Conservation (phyloP, 2,113 vertebrate species). For the Platycercus adscitus region DNA sequence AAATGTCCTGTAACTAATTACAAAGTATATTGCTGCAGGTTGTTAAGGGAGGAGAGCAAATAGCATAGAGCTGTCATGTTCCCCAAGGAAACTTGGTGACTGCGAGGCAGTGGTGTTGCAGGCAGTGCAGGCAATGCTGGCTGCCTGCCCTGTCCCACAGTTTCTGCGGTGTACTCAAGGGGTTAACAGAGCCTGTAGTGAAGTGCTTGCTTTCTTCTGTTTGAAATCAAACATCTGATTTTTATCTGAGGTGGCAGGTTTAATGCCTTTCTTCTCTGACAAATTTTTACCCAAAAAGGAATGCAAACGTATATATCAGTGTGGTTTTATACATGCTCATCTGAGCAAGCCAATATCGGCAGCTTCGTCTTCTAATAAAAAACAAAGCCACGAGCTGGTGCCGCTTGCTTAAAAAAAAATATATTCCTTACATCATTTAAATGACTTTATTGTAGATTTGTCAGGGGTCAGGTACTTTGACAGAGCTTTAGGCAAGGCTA, state of each 20-base stretch:
- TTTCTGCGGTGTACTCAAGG: neutral
- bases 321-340: slow-evolving; percentile 50
- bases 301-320: slow-evolving; percentile 72
- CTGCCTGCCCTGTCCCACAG: neutral
- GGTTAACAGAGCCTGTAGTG: slow-evolving; percentile 57
- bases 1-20: neutral
- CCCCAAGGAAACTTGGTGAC: neutral
- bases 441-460: neutral
- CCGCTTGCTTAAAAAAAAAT: slow-evolving; percentile 12
- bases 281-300: slow-evolving; percentile 74
- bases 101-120: accelerated
- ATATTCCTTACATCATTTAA: slow-evolving; percentile 21
- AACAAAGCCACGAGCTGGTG: slow-evolving; percentile 28
- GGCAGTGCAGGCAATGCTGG: accelerated
- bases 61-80: neutral
- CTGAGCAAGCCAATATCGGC: slow-evolving; percentile 53
- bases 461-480: neutral
- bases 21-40: neutral
- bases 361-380: slow-evolving; percentile 49
- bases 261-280: slow-evolving; percentile 78
- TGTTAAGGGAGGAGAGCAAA: neutral
- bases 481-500: neutral
- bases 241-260: slow-evolving; percentile 78
- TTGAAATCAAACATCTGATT: slow-evolving; percentile 83
- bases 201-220: slow-evolving; percentile 79